Base-by-base conservation (phyloP, 2,113 vertebrate species). In the Lycaon pictus region DNA sequence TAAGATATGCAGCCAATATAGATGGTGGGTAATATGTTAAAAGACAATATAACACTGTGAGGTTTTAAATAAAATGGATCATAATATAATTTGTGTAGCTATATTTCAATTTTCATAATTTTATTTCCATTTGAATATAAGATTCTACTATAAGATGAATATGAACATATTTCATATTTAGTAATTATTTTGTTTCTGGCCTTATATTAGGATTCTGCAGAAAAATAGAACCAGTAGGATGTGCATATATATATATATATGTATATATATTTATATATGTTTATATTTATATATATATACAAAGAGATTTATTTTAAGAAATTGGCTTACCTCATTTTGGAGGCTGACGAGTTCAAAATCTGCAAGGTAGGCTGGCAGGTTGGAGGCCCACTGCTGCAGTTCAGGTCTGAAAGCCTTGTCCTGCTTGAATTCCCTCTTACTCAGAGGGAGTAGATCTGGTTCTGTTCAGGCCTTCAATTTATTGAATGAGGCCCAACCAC, bases 281-380 rank as follows among this genome's bases (percentile, higher is more conserved):
- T 43, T 43, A 43, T 43, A 7, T 43, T 43, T 43, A 43, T 43
- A 43, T 43, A 43, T 43, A 43, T 43, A 43, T 7, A 43, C 43
- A 69, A 27, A 86, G 20, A 90, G 12, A 84, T 84, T 91, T 85
- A 32, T 65, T 81, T 97, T 60, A 88, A 91, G 55, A 58, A 74
- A 84, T 15, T 25, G 23, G 7, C 85, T 93, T 25, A 85, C 58
- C 15, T 83, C 51, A 65, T 62, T 67, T 74, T 20, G 15, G 19
- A 96, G 43, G 16, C 23, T 95, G 9, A 9, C 29, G 71, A 74
- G 11, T 71, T 32, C 25, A 84, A 85, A 90, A 55, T 43, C 8
- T 37, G 3, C 3, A 51, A 12, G 20, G 11, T 62, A 8, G 53
- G 11, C n/a, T 5, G 35, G 23, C 20, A 55, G 22, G 23, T 35